A percentile compares a stretch with the other conserved stretches of the same genome.
These are phyloP conservation scores for Psammodynastes pulverulentus DNA, from an alignment of 2,113 vertebrate genomes.

Conservation along the genomic window DNA sequence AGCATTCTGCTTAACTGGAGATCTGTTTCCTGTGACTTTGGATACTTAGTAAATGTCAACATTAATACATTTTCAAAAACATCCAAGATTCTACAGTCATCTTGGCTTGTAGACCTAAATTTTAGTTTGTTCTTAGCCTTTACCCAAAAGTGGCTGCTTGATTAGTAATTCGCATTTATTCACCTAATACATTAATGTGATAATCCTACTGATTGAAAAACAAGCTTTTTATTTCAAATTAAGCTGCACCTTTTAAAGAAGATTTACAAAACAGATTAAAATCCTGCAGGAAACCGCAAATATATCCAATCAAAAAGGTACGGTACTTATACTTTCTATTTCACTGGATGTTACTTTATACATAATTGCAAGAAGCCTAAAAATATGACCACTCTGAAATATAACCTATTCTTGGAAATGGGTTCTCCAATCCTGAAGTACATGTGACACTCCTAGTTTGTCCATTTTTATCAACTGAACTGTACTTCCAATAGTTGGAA, in stretches of 20 bases:
- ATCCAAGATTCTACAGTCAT: not conserved
- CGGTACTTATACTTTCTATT: conserved; percentile 23
- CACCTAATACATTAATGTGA: not conserved
- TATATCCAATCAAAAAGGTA: not conserved
- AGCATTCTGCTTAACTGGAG: not conserved
- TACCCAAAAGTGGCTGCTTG: not conserved
- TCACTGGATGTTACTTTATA: not conserved
- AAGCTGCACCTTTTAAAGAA: not conserved
- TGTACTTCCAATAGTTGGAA: conserved; percentile 13
- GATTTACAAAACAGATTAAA: not conserved
- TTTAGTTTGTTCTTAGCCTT: not conserved
- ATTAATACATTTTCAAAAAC: conserved; percentile 3
- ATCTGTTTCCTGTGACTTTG: not conserved
- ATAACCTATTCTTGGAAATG: not conserved
- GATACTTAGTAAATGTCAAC: not conserved
- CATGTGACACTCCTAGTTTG: not conserved
- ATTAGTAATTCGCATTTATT: not conserved
- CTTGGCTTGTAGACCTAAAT: not conserved
- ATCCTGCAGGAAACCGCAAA: fast-evolving
- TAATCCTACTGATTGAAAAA: not conserved
- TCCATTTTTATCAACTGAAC: conserved; percentile 12
- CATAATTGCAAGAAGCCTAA: not conserved
- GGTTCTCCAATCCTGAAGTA: not conserved
- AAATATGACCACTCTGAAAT: not conserved
- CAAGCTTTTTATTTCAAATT: not conserved